phyloP scores from a whole-genome alignment of 2,888 invertebrate species.

The Xylota segnis region DNA sequence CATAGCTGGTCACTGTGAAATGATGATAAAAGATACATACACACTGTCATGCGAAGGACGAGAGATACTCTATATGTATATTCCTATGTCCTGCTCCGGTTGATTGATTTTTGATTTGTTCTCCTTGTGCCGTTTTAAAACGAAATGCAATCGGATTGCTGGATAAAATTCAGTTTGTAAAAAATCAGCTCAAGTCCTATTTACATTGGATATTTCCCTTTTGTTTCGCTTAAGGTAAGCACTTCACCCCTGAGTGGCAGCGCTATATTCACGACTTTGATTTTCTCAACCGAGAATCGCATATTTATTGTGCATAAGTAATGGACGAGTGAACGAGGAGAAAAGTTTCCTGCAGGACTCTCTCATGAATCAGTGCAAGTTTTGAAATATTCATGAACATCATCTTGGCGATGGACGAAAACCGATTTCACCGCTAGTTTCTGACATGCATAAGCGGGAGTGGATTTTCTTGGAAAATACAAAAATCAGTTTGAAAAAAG shows the following conservation, averaged over 20 bases:
- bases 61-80: no score
- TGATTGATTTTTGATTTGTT: constrained; percentile 54
- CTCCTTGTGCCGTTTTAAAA: not conserved
- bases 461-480: constrained; percentile 20
- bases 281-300: constrained; percentile 65
- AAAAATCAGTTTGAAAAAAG: not conserved
- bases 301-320: constrained; percentile 70
- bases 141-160: not conserved
- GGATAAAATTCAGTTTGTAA: constrained; percentile 28
- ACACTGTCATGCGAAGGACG: not conserved
- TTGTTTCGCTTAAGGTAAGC: constrained; percentile 46
- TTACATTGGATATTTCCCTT: constrained; percentile 40
- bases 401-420: constrained; percentile 52
- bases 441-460: constrained; percentile 22
- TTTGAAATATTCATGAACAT: constrained; percentile 72
- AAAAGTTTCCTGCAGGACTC: not conserved
- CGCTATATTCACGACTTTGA: constrained; percentile 59
- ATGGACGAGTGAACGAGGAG: constrained; percentile 33
- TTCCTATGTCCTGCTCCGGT: not conserved
- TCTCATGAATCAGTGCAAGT: constrained; percentile 57
- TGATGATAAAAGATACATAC: constrained; percentile 23
- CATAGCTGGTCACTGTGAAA: constrained; percentile 21
- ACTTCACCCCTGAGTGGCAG: constrained; percentile 10
- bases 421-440: constrained; percentile 36
- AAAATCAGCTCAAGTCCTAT: constrained; percentile 33